A percentile compares a stretch with the other conserved stretches of the same genome.
Conservation (phyloP, 2,113 vertebrate species). For the Ctenodactylus gundi region DNA sequence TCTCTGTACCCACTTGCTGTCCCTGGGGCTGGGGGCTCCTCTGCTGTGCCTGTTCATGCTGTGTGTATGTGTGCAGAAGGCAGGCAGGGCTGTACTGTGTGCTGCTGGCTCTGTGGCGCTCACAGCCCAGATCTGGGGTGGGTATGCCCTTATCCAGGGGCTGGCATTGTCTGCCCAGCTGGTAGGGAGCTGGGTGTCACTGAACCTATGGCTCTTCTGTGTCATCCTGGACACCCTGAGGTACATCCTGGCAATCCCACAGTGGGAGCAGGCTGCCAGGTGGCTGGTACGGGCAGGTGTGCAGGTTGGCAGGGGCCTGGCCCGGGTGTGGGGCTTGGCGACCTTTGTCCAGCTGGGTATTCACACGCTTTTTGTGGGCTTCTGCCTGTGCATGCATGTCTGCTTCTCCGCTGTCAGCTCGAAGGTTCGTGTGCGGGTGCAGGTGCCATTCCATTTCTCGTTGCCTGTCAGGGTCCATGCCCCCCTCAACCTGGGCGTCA, state of each 20-base stretch:
- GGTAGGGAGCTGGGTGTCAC: background rate
- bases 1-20: conserved; percentile 1
- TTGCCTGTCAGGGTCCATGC: conserved; percentile 5
- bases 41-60: background rate
- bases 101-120: background rate
- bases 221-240: conserved; percentile 27
- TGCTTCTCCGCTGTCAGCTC: conserved; percentile 60
- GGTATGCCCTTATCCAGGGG: conserved; percentile 11
- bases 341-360: background rate
- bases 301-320: background rate
- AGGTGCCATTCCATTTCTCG: background rate
- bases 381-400: conserved; percentile 7
- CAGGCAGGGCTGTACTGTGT: fast-evolving
- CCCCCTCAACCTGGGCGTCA: background rate
- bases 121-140: fast-evolving
- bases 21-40: background rate
- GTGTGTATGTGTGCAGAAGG: background rate
- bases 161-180: conserved; percentile 30
- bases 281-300: background rate
- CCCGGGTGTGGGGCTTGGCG: background rate
- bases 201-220: background rate
- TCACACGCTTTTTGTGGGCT: background rate
- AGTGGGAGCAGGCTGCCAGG: background rate
- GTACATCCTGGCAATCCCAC: fast-evolving
- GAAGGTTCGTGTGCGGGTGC: conserved; percentile 28